Conservation (phyloP, 2,888 invertebrate species). For the Mimumesa dahlbomi region DNA sequence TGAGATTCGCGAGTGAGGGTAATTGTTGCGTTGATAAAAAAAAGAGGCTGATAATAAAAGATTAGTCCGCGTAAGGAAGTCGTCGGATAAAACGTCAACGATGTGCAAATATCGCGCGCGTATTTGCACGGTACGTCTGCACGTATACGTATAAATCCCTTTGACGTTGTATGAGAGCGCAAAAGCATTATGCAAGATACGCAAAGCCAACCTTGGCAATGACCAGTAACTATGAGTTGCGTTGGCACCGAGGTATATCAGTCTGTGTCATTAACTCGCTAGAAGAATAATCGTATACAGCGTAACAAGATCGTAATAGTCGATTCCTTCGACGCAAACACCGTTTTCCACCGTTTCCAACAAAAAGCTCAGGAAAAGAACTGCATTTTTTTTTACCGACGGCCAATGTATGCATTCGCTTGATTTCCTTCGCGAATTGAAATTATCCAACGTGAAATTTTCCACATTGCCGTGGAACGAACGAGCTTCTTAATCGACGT, state of each 20-base stretch:
- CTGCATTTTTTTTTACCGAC: neutral
- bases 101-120: neutral
- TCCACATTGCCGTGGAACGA: neutral
- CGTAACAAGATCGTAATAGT: neutral
- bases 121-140: neutral
- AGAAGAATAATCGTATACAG: conserved; percentile 21
- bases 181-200: conserved; percentile 54
- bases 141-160: conserved; percentile 3
- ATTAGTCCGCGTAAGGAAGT: neutral
- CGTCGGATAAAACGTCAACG: neutral
- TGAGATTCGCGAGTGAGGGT: too few relatives aligned
- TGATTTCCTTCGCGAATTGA: neutral
- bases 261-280: conserved; percentile 39
- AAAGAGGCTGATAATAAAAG: neutral
- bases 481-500: too few relatives aligned
- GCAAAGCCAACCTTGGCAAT: conserved; percentile 55
- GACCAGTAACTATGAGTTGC: conserved; percentile 48
- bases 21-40: neutral
- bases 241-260: conserved; percentile 15
- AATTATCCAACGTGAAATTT: neutral
- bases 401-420: neutral
- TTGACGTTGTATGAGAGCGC: neutral
- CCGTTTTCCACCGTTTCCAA: neutral
- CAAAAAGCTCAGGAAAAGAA: neutral
- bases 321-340: neutral